Evolutionary conservation across 1,140 invertebrate genomes (phyloP), one percentile per base, ranked within the genome.

Genomic region (Calosoma granatense): DNA sequence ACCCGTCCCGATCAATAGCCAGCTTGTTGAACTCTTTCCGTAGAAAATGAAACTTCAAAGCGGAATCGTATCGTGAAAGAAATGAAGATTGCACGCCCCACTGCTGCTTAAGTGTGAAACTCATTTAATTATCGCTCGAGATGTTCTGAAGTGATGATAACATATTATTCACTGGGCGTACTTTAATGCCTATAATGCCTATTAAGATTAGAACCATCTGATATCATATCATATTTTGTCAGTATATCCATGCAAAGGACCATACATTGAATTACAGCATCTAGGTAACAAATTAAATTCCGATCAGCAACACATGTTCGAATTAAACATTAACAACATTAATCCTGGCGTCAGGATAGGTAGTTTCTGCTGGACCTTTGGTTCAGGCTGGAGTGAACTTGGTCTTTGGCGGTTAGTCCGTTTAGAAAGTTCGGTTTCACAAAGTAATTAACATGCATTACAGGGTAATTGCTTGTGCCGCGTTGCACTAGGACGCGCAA

Each of bases 391-490:
- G 26, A 9, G 26, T 36, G 26, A n/a, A n/a, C n/a, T n/a, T 30
- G 26, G 26, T 30, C 14, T 4, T 30, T 30, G 6, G 26, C 26
- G 41, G 9, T 47, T 47, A 17, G 6, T 47, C 41, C 9, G 41
- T 47, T 47, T 17, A 47, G 41, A 47, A 47, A 47, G 41, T 47
- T 12, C 41, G 41, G 41, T 47, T 47, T 17, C 17, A 47, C 41
- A 47, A 47, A 47, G 41, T 47, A 47, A 47, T 47, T 47, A 47
- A 17, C 41, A 47, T 47, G 41, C 41, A 47, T 47, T 47, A 47
- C 9, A 17, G 6, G 3, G 17, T 47, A 47, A 47, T 47, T 47
- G 41, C 9, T 9, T 47, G 15, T 17, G 17, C 9, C 3, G 26
- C 26, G n/a, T 36, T 36, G 26, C 26, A 36, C 26, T 36, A n/a